phyloP scores from a whole-genome alignment of 2,797 vertebrate species.

The Aldrovandia affinis region DNA sequence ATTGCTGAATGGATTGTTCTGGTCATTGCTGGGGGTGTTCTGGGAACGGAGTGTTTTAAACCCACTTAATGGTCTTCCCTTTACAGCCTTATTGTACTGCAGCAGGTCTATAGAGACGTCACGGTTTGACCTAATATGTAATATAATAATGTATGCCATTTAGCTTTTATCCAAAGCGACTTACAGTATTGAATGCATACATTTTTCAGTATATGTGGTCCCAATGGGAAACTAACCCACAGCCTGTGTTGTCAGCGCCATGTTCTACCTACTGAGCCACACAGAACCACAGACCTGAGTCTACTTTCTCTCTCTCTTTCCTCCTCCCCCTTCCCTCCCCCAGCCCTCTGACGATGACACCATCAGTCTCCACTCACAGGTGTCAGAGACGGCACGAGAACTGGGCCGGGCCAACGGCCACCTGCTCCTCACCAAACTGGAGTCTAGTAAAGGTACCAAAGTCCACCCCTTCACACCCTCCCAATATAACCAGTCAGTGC shows the following conservation, averaged over 20 bases:
- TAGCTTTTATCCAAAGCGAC: too few relatives aligned
- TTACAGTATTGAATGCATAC: too few relatives aligned
- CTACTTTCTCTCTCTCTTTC: not conserved
- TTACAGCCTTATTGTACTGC: not conserved
- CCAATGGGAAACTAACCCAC: too few relatives aligned
- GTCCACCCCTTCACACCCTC: not conserved
- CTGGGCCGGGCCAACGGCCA: slow-evolving; percentile 83
- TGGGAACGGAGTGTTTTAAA: not conserved
- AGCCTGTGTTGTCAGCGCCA: too few relatives aligned
- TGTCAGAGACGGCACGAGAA: slow-evolving; percentile 89
- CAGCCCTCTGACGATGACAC: slow-evolving; percentile 99
- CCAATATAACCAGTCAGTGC: not conserved
- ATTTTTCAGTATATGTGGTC: too few relatives aligned
- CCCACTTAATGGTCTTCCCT: not conserved
- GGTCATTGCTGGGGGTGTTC: not conserved
- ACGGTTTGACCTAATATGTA: not conserved
- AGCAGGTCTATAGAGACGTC: not conserved
- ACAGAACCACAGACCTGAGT: too few relatives aligned
- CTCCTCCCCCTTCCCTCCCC: slow-evolving; percentile 30
- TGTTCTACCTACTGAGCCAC: too few relatives aligned
- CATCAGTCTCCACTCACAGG: slow-evolving; percentile 96
- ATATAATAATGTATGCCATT: too few relatives aligned
- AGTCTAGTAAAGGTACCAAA: slow-evolving; percentile 78
- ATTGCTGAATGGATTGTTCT: not conserved
- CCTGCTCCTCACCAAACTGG: slow-evolving; percentile 81